Base-by-base conservation (phyloP, 2,113 vertebrate genomes). In the Phoxinus phoxinus region DNA sequence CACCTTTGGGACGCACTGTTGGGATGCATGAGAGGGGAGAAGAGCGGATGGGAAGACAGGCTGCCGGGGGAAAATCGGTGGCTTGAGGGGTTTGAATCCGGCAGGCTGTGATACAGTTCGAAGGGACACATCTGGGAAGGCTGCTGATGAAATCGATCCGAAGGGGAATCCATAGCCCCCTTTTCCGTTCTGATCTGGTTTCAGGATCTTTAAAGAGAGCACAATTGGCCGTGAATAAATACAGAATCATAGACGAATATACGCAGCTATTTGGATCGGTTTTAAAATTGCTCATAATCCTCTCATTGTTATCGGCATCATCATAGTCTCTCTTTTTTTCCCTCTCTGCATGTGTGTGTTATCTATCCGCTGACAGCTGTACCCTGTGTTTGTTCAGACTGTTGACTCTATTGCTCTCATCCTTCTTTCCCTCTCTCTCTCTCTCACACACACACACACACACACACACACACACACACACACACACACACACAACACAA, bases 351-450 rank as follows among this genome's bases (percentile, higher is more conserved):
- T 92, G 86, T 84, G 69, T 80, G 81, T 48, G 93, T 94, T 95
- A 95, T 95, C 94, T 93, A 93, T 88, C 92, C 89, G 82, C 72
- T 89, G 92, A 92, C 94, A 95, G 94, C 93, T 95, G 94, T 93
- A 94, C 91, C 92, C 91, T 91, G 91, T 95, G 94, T 95, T 95
- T 95, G 92, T 94, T 94, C 94, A 94, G 91, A 93, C 89, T 95
- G 92, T 95, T 94, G 93, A 94, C 92, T 71, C 86, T 93, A 91
- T 92, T 85, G 90, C 89, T 72, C 80, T 87, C 87, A 86, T 84
- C 88, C 86, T 81, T 86, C 88, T 78, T 82, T 87, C 37, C 81
- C 80, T 72, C 75, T 84, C 44, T 37, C 69, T 56, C 35, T 79
- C 56, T 21, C 44, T 3, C 67, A 77, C 17, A 84, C 89, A 90